Base-by-base conservation (phyloP, 2,113 vertebrate species). In the Paramormyrops kingsleyae region DNA sequence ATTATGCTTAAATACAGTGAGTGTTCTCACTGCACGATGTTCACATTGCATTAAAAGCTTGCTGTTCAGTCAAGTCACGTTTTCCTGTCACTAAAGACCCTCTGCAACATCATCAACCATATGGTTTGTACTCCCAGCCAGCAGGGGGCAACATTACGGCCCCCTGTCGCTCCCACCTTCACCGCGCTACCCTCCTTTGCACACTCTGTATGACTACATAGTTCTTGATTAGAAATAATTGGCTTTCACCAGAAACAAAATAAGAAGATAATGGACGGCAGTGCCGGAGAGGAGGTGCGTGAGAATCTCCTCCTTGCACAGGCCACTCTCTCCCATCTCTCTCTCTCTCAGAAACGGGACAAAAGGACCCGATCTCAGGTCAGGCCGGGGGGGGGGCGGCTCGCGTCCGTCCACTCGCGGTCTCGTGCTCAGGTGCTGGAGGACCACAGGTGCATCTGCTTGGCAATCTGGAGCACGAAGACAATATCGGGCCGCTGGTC, bases 381-480 rank as follows among this genome's bases (percentile, higher is more conserved):
- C 94, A 96, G 95, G 95, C 94, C 92, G 89, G 21, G 74, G 92
- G 92, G 94, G 94, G 92, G 93, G 94, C 87, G 93, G 91, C 80
- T 83, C 1, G 21, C 35, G 42, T 47, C 77, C 42, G 9, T 15
- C 9, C 49, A 15, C 39, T 31, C n/a, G 21, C 1, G 52, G 52
- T 85, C 19, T 59, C 31, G 5, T 1, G 56, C 47, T 97, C 96
- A 97, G 93, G 96, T 97, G 94, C 97, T 97, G 35, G 96, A 94
- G 44, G 94, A 96, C 97, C 97, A 97, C 80, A 96, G 93, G 0
- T 97, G 97, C 97, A 97, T 97, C 92, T 98, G 97, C 91, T 95
- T 97, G 42, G 96, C 96, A 13, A 96, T 93, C 92, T 97, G 97
- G 95, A 97, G 96, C 93, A 98, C 97, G 4, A 97, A 97, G 0